Evolutionary conservation across 2,888 invertebrate genomes (phyloP).

Genomic region (Schizaphis graminum): DNA sequence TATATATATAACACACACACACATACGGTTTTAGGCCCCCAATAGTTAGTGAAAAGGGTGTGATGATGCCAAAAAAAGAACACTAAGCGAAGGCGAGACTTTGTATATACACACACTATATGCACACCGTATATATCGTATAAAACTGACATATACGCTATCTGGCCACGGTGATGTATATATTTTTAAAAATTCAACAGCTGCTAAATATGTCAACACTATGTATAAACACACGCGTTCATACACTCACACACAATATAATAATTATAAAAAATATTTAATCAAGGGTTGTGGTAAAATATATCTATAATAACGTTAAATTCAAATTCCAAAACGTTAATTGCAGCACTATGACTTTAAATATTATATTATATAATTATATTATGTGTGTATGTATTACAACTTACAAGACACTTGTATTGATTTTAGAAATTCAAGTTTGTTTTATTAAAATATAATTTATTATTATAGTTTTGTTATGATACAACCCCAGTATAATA

Average conservation of each 20-base stretch:
- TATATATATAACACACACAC: constrained; percentile 4
- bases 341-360: neutral
- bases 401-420: constrained; percentile 2
- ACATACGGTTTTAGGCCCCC: constrained; percentile 61
- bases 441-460: neutral
- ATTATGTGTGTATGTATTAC: neutral
- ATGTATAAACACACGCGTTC: neutral
- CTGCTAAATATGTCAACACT: constrained; percentile 64
- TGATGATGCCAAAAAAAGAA: constrained; percentile 65
- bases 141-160: constrained; percentile 31
- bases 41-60: constrained; percentile 64
- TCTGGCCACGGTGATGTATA: constrained; percentile 38
- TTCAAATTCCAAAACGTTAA: neutral
- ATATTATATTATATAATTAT: neutral
- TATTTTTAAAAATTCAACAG: constrained; percentile 65
- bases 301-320: constrained; percentile 15
- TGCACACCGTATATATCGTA: neutral
- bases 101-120: constrained; percentile 13
- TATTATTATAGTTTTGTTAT: neutral
- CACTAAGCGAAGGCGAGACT: constrained; percentile 56
- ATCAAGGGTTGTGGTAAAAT: constrained; percentile 36
- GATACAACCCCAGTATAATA: neutral
- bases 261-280: constrained; percentile 16
- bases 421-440: neutral
- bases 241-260: neutral